Evolutionary conservation across 2,888 invertebrate species (phyloP).

Genomic region (Melinopterus prodromus): DNA sequence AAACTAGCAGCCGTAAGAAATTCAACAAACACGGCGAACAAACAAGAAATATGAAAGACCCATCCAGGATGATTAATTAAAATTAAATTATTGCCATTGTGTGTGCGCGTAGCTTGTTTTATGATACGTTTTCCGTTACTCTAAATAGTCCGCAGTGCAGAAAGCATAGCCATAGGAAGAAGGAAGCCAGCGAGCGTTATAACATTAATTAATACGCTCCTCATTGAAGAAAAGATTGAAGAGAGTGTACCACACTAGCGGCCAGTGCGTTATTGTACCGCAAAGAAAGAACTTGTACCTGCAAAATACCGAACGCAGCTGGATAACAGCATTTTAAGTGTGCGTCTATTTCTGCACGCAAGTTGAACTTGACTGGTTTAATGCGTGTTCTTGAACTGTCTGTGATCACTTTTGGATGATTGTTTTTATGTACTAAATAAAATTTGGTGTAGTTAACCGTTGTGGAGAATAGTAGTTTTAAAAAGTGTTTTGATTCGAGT

Average conservation of each 20-base stretch:
- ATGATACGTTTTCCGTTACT: constrained; percentile 54
- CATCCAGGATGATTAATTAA: constrained; percentile 29
- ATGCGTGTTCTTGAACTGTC: too few species aligned
- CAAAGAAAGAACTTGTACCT: constrained; percentile 39
- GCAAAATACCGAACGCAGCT: constrained; percentile 10
- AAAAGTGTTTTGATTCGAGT: background rate
- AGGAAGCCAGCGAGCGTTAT: constrained; percentile 52
- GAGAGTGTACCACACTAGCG: constrained; percentile 36
- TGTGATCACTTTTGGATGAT: too few species aligned
- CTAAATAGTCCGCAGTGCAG: constrained; percentile 58
- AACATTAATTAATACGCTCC: constrained; percentile 54
- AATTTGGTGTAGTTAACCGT: background rate
- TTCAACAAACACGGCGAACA: constrained; percentile 22
- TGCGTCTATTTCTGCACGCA: background rate
- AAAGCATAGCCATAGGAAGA: constrained; percentile 50
- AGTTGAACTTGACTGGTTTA: background rate
- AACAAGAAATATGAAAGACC: constrained; percentile 20
- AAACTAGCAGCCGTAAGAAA: background rate
- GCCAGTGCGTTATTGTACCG: constrained; percentile 48
- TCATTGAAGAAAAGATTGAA: constrained; percentile 35
- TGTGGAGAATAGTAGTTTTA: background rate
- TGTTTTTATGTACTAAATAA: too few species aligned
- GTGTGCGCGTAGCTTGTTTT: constrained; percentile 25
- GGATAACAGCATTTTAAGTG: constrained; percentile 29
- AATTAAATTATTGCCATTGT: constrained; percentile 29